These are phyloP conservation scores for Pyrgus malvae DNA, from an alignment of 2,888 invertebrate genomes.

Conservation along the genomic window DNA sequence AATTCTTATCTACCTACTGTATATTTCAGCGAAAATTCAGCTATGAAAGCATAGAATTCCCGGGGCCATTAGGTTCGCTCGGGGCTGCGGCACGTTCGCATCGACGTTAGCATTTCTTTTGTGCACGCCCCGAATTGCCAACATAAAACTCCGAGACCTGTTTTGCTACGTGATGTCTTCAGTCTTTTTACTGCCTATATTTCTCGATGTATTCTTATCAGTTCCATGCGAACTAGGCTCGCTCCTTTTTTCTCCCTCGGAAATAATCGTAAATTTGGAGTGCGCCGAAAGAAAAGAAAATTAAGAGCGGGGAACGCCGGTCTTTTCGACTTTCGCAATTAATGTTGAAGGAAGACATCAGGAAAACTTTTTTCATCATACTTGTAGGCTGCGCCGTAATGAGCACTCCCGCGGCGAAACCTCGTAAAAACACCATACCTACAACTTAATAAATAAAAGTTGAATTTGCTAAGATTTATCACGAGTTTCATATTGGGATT, in stretches of 20 bases:
- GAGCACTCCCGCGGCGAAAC: constrained; percentile 71
- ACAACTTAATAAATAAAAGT: constrained; percentile 81
- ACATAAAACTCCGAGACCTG: constrained; percentile 75
- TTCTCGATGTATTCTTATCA: constrained; percentile 73
- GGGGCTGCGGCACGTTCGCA: constrained; percentile 60
- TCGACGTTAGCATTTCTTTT: constrained; percentile 75
- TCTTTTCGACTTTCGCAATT: constrained; percentile 72
- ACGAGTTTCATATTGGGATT: constrained; percentile 66
- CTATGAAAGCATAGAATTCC: constrained; percentile 29
- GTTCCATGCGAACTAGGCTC: constrained; percentile 52
- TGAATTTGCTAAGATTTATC: constrained; percentile 78
- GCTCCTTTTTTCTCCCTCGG: constrained; percentile 53
- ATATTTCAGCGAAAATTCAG: constrained; percentile 13
- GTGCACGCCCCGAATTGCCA: constrained; percentile 76
- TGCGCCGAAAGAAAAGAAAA: constrained; percentile 46
- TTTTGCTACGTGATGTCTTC: constrained; percentile 75
- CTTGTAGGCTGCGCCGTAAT: constrained; percentile 60
- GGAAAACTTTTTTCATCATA: constrained; percentile 79
- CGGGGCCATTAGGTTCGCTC: constrained; percentile 36
- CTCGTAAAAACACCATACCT: constrained; percentile 78
- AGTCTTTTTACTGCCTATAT: constrained; percentile 70
- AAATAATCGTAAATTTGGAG: constrained; percentile 28
- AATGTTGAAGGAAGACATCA: constrained; percentile 76
- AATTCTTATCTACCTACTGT: too few relatives aligned
- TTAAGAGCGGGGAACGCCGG: constrained; percentile 50